phyloP scores from a whole-genome alignment of 2,888 invertebrate genomes.

The Tupiocoris notatus region DNA sequence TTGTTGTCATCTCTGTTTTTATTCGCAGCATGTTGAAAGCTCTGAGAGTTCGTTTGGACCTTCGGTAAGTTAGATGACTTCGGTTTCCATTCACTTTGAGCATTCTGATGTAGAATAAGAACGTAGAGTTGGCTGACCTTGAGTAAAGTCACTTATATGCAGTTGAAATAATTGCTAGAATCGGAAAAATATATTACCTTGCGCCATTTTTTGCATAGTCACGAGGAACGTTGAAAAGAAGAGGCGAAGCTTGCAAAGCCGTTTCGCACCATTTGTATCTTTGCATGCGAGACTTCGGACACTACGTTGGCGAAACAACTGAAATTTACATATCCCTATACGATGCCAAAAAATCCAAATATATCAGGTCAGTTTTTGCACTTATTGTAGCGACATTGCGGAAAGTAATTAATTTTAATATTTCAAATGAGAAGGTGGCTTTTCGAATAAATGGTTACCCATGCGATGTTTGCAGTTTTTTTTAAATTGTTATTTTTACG shows the following conservation, averaged over 20 bases:
- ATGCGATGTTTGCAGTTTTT: neutral
- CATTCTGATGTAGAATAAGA: neutral
- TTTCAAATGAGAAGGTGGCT: too few species aligned
- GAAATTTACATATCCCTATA: slow-evolving; percentile 85
- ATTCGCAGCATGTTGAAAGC: slow-evolving; percentile 58
- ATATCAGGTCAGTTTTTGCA: slow-evolving; percentile 63
- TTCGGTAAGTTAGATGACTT: slow-evolving; percentile 53
- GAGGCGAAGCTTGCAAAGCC: slow-evolving; percentile 57
- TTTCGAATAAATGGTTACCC: too few species aligned
- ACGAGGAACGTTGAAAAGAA: slow-evolving; percentile 61
- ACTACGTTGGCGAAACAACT: slow-evolving; percentile 82
- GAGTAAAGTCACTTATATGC: too few species aligned
- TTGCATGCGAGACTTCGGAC: slow-evolving; percentile 84
- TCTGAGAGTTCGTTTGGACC: slow-evolving; percentile 58
- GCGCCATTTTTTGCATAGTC: slow-evolving; percentile 53
- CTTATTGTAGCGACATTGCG: too few species aligned
- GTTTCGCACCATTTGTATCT: slow-evolving; percentile 79
- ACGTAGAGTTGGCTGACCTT: too few species aligned
- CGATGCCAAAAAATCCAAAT: slow-evolving; percentile 73
- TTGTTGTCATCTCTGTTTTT: slow-evolving; percentile 34
- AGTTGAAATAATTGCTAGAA: neutral
- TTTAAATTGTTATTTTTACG: neutral
- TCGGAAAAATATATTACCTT: neutral
- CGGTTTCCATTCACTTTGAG: neutral
- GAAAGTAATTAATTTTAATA: too few species aligned